phyloP scores from a whole-genome alignment of 2,797 vertebrate genomes.

The Sphaeramia orbicularis region DNA sequence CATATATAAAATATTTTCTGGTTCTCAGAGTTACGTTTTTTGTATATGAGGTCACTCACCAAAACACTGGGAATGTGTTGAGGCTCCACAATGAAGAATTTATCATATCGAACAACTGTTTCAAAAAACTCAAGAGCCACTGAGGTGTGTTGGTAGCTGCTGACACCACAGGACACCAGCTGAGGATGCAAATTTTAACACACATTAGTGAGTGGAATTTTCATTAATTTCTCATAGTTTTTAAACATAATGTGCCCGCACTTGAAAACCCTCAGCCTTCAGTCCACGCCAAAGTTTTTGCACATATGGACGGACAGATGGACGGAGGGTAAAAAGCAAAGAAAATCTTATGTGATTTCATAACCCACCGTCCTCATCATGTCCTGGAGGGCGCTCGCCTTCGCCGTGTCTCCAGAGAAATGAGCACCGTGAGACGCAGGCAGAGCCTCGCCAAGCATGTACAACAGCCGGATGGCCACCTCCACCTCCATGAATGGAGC shows the following conservation, averaged over 20 bases:
- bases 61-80: slow-evolving; percentile 95
- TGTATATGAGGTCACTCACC: slow-evolving; percentile 81
- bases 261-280: too few relatives aligned
- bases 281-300: too few relatives aligned
- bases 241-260: too few relatives aligned
- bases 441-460: slow-evolving; percentile 98
- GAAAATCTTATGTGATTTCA: background rate
- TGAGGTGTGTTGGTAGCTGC: slow-evolving; percentile 93
- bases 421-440: slow-evolving; percentile 96
- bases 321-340: background rate
- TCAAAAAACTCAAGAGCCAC: slow-evolving; percentile 98
- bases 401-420: slow-evolving; percentile 93
- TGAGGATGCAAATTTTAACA: slow-evolving; percentile 61
- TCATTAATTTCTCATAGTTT: too few relatives aligned
- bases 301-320: too few relatives aligned
- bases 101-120: slow-evolving; percentile 96
- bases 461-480: slow-evolving; percentile 94
- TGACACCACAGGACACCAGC: slow-evolving; percentile 94
- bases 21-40: too few relatives aligned
- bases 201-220: background rate
- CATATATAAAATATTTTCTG: background rate
- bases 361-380: slow-evolving; percentile 96
- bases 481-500: slow-evolving; percentile 96
- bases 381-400: slow-evolving; percentile 94
- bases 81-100: slow-evolving; percentile 97